Evolutionary conservation across 1,140 invertebrate species (phyloP).

Genomic region (Ceratina australensis): DNA sequence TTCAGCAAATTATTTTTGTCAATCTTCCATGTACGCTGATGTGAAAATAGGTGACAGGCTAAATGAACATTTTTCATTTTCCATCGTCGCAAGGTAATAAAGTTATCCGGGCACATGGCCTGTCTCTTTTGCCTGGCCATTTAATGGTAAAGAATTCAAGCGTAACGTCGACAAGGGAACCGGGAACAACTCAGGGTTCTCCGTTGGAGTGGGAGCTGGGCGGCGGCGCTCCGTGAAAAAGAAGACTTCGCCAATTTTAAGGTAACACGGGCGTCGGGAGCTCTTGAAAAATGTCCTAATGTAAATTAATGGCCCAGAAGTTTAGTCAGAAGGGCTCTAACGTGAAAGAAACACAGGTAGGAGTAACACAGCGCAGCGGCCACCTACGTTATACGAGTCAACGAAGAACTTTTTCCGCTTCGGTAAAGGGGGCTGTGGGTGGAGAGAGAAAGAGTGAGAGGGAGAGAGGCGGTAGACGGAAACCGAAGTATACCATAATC

Average conservation of each 20-base stretch:
- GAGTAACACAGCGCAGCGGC: conserved; percentile 11
- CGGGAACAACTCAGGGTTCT: conserved; percentile 36
- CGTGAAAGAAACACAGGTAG: conserved; percentile 62
- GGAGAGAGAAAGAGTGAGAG: no score
- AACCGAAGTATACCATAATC: conserved; percentile 61
- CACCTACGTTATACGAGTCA: conserved; percentile 42
- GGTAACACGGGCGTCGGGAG: conserved; percentile 45
- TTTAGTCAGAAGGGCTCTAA: conserved; percentile 61
- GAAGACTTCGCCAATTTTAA: conserved; percentile 62
- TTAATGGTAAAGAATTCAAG: conserved; percentile 60
- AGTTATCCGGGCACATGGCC: conserved; percentile 16
- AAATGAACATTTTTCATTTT: background rate
- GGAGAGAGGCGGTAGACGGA: background rate
- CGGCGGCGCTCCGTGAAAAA: conserved; percentile 52
- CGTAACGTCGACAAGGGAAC: conserved; percentile 50
- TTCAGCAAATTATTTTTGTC: no score
- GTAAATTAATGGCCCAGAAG: conserved; percentile 74
- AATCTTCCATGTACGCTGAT: no score
- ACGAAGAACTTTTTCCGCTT: conserved; percentile 50
- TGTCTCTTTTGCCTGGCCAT: conserved; percentile 32
- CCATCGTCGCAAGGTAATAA: background rate
- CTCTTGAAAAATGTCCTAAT: conserved; percentile 72
- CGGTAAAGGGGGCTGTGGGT: background rate
- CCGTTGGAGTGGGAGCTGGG: background rate
- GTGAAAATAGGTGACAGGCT: background rate